These are phyloP conservation scores for Morone chrysops DNA, from an alignment of 2,113 vertebrate genomes.

Conservation along the genomic window DNA sequence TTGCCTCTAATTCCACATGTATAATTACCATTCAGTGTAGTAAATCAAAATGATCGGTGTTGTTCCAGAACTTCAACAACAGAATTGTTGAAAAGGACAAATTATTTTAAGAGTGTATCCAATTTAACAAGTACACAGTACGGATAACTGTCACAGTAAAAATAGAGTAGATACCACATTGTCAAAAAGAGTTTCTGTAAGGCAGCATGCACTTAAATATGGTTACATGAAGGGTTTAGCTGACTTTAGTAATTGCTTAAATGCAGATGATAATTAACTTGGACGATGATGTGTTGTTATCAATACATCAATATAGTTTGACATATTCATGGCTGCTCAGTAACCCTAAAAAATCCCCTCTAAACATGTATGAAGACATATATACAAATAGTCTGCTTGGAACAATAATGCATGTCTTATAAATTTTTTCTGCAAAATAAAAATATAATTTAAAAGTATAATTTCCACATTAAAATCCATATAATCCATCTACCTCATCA, in stretches of 20 bases:
- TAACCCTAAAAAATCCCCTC: neutral
- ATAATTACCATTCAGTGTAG: neutral
- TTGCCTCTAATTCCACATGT: neutral
- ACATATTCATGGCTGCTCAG: neutral
- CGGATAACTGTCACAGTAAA: conserved; percentile 28
- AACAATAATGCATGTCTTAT: too few species aligned
- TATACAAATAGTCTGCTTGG: too few species aligned
- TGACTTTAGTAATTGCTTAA: neutral
- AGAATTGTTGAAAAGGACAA: conserved; percentile 36
- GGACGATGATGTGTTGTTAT: conserved; percentile 39
- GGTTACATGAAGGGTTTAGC: conserved; percentile 27
- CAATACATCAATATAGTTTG: conserved; percentile 41
- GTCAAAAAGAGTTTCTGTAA: conserved; percentile 19
- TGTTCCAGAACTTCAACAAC: conserved; percentile 31
- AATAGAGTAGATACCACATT: conserved; percentile 24
- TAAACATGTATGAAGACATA: too few species aligned
- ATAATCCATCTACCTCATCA: too few species aligned
- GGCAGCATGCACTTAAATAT: conserved; percentile 54
- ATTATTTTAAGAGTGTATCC: conserved; percentile 43
- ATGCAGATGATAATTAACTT: conserved; percentile 17
- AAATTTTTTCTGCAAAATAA: too few species aligned
- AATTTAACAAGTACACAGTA: conserved; percentile 38
- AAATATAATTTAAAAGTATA: too few species aligned
- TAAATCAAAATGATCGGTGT: conserved; percentile 21
- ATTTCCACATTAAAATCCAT: too few species aligned